These are phyloP conservation scores for Heliconius himera DNA, from an alignment of 1,140 invertebrate species.

Conservation along the genomic window DNA sequence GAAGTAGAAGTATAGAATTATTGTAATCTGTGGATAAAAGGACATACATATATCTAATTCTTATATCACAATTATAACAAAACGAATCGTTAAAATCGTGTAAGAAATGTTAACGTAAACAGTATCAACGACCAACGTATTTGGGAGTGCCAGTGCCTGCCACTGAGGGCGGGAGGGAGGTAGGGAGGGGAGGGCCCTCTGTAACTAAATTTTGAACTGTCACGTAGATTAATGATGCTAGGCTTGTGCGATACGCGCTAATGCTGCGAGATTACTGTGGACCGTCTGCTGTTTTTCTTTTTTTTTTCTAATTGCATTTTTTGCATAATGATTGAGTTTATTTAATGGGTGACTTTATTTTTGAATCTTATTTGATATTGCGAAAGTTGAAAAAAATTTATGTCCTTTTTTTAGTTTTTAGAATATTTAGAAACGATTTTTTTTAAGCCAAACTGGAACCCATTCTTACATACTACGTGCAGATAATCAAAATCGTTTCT, in stretches of 20 bases:
- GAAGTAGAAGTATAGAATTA: too few species aligned
- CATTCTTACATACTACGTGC: too few species aligned
- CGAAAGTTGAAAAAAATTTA: too few species aligned
- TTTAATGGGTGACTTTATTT: too few species aligned
- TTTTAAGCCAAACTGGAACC: too few species aligned
- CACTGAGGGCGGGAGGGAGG: conserved; percentile 36
- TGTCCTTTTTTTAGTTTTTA: too few species aligned
- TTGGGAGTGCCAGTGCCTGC: conserved; percentile 55
- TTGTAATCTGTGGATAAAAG: neutral
- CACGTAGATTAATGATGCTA: conserved; percentile 81
- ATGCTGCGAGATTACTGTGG: conserved; percentile 69
- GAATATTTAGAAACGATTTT: too few species aligned
- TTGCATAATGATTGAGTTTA: conserved; percentile 17
- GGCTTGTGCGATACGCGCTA: conserved; percentile 78
- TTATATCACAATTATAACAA: neutral
- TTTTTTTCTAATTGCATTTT: conserved; percentile 21
- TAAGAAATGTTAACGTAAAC: conserved; percentile 26
- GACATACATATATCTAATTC: neutral
- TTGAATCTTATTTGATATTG: too few species aligned
- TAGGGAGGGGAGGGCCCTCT: conserved; percentile 62
- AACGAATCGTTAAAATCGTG: neutral
- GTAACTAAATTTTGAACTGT: conserved; percentile 82
- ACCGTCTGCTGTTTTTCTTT: conserved; percentile 31
- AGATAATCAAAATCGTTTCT: too few species aligned
- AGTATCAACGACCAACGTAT: conserved; percentile 41